Conservation (phyloP, 2,888 invertebrate genomes). For the Coenonympha glycerion region DNA sequence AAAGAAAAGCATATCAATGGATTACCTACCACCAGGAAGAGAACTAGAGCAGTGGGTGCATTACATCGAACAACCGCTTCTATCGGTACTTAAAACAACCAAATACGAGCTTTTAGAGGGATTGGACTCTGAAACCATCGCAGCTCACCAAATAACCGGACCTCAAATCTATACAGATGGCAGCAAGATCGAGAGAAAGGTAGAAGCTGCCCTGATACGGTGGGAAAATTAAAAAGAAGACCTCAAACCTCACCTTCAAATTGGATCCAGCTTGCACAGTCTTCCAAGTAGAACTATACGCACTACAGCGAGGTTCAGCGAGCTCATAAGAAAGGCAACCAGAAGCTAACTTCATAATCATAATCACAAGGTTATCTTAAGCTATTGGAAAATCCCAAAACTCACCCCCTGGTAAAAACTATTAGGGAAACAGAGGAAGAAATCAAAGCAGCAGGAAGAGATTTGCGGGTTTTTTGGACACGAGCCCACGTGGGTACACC, state of each 20-base stretch:
- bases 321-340: background rate
- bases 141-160: background rate
- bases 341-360: conserved; percentile 13
- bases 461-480: too few species aligned
- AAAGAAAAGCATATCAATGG: conserved; percentile 4
- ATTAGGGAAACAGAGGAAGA: too few species aligned
- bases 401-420: too few species aligned
- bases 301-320: background rate
- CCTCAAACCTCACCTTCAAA: conserved; percentile 1
- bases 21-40: background rate
- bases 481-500: too few species aligned
- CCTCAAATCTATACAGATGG: conserved; percentile 25
- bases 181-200: conserved; percentile 14
- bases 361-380: conserved; percentile 26
- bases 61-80: background rate
- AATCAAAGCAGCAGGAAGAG: too few species aligned
- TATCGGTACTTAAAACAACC: background rate
- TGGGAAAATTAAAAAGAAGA: conserved; percentile 19
- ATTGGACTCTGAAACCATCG: background rate
- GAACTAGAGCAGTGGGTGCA: background rate
- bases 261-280: conserved; percentile 22
- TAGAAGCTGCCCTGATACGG: conserved; percentile 23
- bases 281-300: conserved; percentile 26
- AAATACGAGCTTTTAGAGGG: background rate
- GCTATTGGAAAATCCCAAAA: too few species aligned